Conservation (phyloP, 1,140 invertebrate genomes). For the Cyrtorhinus lividipennis region DNA sequence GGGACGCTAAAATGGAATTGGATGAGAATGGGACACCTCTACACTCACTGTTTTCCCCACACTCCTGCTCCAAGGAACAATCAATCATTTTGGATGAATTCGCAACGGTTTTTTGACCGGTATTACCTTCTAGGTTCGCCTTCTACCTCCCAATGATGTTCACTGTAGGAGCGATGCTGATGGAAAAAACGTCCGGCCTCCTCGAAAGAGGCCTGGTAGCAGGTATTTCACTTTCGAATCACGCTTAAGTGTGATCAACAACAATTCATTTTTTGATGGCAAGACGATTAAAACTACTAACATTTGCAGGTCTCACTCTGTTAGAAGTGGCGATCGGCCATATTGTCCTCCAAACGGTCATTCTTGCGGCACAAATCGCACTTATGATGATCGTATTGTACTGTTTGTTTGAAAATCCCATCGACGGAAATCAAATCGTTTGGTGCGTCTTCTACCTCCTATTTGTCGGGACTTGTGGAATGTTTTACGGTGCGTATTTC, state of each 20-base stretch:
- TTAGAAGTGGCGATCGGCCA: conserved; percentile 68
- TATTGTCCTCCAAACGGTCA: conserved; percentile 63
- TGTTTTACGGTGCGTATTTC: conserved; percentile 32
- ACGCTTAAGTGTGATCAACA: no score
- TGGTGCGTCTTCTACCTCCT: conserved; percentile 33
- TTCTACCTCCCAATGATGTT: conserved; percentile 25
- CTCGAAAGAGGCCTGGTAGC: conserved; percentile 24
- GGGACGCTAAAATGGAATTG: no score
- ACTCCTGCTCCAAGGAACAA: no score
- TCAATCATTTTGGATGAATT: no score
- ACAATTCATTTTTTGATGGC: no score
- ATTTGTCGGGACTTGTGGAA: conserved; percentile 37
- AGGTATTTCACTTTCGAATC: no score
- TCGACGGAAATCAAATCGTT: conserved; percentile 31
- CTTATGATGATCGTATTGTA: conserved; percentile 12
- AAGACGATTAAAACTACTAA: no score
- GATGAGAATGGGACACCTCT: no score
- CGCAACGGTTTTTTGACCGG: no score
- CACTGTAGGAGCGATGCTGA: conserved; percentile 22
- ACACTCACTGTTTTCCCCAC: no score
- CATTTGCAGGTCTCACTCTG: conserved; percentile 44
- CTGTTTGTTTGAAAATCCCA: conserved; percentile 26
- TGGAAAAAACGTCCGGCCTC: conserved; percentile 25
- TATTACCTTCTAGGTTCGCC: conserved; percentile 19
- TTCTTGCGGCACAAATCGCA: conserved; percentile 54